These are phyloP conservation scores for Eupithecia subfuscata DNA, from an alignment of 2,888 invertebrate species.

Conservation along the genomic window DNA sequence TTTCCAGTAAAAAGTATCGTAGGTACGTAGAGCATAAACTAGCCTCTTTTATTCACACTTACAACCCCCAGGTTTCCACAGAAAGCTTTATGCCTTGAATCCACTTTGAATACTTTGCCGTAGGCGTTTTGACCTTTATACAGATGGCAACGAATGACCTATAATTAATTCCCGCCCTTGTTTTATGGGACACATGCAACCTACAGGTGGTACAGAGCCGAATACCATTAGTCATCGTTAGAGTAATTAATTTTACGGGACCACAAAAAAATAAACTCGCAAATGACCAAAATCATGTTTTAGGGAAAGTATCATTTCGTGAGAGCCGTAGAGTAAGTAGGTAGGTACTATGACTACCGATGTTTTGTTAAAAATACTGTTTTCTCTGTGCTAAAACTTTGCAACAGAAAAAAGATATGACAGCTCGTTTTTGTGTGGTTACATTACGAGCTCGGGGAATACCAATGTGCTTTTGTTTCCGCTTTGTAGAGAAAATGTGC, in stretches of 20 bases:
- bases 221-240: conserved; percentile 31
- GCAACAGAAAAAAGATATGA: background rate
- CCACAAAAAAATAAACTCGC: conserved; percentile 18
- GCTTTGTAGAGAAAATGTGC: background rate
- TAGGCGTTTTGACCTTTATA: conserved; percentile 23
- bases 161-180: conserved; percentile 38
- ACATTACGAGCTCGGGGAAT: background rate
- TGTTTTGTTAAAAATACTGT: background rate
- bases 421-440: background rate
- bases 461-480: background rate
- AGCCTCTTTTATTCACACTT: background rate
- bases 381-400: background rate
- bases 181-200: conserved; percentile 32
- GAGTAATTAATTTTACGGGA: conserved; percentile 21
- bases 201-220: conserved; percentile 18
- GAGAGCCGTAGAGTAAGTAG: background rate
- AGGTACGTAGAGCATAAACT: background rate
- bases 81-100: background rate
- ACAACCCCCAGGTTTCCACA: background rate
- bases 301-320: background rate
- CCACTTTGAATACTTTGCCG: conserved; percentile 7
- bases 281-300: conserved; percentile 11
- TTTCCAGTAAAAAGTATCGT: background rate
- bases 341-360: background rate
- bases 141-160: conserved; percentile 38